phyloP scores from a whole-genome alignment of 2,797 vertebrate genomes.

The Saxicola maurus region DNA sequence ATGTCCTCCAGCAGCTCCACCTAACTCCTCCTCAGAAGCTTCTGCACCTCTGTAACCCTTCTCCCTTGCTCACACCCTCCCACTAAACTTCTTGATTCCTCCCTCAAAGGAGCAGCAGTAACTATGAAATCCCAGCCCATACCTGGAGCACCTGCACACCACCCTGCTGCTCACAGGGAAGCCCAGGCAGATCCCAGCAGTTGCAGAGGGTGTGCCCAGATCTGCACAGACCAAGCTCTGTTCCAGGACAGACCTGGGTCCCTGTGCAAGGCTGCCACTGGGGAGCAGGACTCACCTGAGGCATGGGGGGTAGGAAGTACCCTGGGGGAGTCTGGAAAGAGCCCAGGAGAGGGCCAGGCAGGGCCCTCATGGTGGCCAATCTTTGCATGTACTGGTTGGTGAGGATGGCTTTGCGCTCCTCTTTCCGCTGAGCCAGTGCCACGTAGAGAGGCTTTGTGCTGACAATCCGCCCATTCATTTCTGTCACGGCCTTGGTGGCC shows the following conservation, averaged over 20 bases:
- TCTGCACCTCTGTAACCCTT: not conserved
- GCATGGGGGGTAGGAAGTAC: constrained; percentile 84
- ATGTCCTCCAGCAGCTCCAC: not conserved
- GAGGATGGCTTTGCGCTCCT: constrained; percentile 94
- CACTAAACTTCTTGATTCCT: not conserved
- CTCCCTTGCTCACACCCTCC: not conserved
- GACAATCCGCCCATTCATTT: constrained; percentile 95
- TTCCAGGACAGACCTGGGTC: fast-evolving
- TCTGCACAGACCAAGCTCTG: not conserved
- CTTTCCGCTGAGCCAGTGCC: constrained; percentile 91
- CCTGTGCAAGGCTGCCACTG: fast-evolving
- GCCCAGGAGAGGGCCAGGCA: constrained; percentile 81
- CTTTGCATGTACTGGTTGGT: constrained; percentile 97
- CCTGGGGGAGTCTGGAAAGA: constrained; percentile 83
- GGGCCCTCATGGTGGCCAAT: constrained; percentile 81
- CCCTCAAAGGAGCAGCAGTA: not conserved
- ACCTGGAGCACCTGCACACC: not conserved
- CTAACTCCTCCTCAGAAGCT: not conserved
- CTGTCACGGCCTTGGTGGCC: constrained; percentile 95
- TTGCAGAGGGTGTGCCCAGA: fast-evolving
- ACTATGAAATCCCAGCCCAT: not conserved
- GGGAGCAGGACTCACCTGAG: constrained; percentile 76
- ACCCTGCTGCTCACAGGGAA: fast-evolving
- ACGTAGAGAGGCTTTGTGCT: constrained; percentile 96
- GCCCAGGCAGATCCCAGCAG: fast-evolving